phyloP scores from a whole-genome alignment of 2,888 invertebrate genomes.

The Odontocolon sp. region DNA sequence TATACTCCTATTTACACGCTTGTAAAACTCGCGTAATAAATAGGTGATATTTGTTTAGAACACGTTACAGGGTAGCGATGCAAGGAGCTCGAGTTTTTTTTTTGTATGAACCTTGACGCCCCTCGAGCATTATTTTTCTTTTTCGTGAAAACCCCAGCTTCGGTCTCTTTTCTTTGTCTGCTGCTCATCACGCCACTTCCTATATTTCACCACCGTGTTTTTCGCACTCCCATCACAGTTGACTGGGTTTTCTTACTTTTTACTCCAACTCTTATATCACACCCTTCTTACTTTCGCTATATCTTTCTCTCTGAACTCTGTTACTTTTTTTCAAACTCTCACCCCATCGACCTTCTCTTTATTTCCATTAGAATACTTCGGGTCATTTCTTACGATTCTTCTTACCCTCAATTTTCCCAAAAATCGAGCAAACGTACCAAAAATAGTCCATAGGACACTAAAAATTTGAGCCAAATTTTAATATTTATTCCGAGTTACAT shows the following conservation, averaged over 20 bases:
- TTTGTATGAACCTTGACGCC: slow-evolving; percentile 32
- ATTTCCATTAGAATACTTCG: slow-evolving; percentile 68
- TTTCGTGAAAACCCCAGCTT: slow-evolving; percentile 16
- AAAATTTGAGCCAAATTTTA: background rate
- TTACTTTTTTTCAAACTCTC: slow-evolving; percentile 23
- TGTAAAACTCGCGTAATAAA: slow-evolving; percentile 65
- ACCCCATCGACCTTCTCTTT: slow-evolving; percentile 63
- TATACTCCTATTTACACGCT: slow-evolving; percentile 49
- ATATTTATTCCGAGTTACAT: background rate
- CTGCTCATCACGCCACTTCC: slow-evolving; percentile 4
- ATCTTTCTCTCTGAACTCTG: slow-evolving; percentile 22
- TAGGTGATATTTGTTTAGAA: slow-evolving; percentile 72
- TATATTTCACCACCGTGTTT: slow-evolving; percentile 10
- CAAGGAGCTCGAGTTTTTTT: slow-evolving; percentile 33
- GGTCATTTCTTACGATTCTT: slow-evolving; percentile 67
- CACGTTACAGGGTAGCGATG: slow-evolving; percentile 60
- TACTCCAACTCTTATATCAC: slow-evolving; percentile 32
- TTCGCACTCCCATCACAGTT: slow-evolving; percentile 56
- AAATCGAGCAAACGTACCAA: slow-evolving; percentile 24
- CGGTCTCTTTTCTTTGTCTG: background rate
- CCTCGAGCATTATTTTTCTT: slow-evolving; percentile 28
- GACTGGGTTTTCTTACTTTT: slow-evolving; percentile 65
- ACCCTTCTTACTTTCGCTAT: slow-evolving; percentile 18
- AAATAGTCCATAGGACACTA: slow-evolving; percentile 55
- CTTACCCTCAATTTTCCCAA: slow-evolving; percentile 40